Evolutionary conservation across 1,140 invertebrate genomes (phyloP).

Genomic region (Frieseomelitta varia): DNA sequence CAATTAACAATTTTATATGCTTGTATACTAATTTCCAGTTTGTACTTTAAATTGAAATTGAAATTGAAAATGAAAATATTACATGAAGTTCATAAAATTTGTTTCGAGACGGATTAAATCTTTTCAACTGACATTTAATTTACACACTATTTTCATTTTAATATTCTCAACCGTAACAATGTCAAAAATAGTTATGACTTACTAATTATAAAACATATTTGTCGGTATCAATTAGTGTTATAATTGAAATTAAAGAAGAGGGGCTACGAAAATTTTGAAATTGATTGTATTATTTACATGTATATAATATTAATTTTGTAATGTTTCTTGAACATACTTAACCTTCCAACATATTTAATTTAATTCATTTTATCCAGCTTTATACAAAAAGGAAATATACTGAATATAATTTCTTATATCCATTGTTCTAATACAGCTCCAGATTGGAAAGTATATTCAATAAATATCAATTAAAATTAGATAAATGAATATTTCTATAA

Average conservation of each 20-base stretch:
- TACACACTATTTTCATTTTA: slow-evolving; percentile 7
- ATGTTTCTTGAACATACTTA: slow-evolving; percentile 13
- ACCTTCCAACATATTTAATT: background rate
- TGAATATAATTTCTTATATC: slow-evolving; percentile 42
- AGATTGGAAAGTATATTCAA: slow-evolving; percentile 45
- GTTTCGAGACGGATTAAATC: background rate
- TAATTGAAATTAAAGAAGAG: slow-evolving; percentile 38
- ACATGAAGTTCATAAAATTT: background rate
- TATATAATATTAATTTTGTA: slow-evolving; percentile 37
- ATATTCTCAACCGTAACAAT: slow-evolving; percentile 25
- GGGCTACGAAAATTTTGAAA: slow-evolving; percentile 43
- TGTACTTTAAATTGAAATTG: too few relatives aligned
- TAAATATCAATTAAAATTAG: slow-evolving; percentile 52
- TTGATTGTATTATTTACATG: slow-evolving; percentile 36
- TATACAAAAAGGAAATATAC: slow-evolving; percentile 41
- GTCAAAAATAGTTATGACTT: slow-evolving; percentile 36
- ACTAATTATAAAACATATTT: slow-evolving; percentile 19
- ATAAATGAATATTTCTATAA: slow-evolving; percentile 33
- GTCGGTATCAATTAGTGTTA: slow-evolving; percentile 15
- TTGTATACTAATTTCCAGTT: background rate
- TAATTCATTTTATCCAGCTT: slow-evolving; percentile 40
- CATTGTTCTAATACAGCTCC: slow-evolving; percentile 38
- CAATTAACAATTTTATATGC: background rate
- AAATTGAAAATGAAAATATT: too few relatives aligned
- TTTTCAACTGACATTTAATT: background rate